Base-by-base conservation (phyloP, 2,797 vertebrate species). In the Mycteria americana region DNA sequence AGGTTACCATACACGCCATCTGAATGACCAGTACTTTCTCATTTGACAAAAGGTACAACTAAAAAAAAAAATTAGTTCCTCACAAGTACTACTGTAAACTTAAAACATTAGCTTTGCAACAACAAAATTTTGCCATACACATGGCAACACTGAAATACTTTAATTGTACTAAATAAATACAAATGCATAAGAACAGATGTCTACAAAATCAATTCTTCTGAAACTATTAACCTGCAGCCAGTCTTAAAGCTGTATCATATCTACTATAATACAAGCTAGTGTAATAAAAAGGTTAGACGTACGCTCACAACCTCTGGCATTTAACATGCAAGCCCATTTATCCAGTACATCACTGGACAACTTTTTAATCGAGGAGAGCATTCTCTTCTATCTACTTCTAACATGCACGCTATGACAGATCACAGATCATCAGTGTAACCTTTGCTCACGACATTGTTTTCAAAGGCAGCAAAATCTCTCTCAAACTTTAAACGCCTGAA, bases 401-500 rank as follows among this genome's bases (percentile, higher is more conserved):
- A 50, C 64, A 51, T 6, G 45, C 64, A 59, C 5, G 8, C 69
- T 18, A 51, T 69, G 80, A 68, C 65, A 90, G 89, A 84, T 54
- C 50, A 35, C 64, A 57, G 77, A 57, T 35, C 75, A 64, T 43
- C 85, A 46, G 59, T 17, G 2, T 46, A 96, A 95, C 89, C 95
- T 97, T 93, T 78, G 80, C 93, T 88, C 92, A 37, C 12, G 10
- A 93, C 83, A 22, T 16, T 43, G 85, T 76, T 94, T 82, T 79
- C 86, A 72, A 81, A 95, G 81, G 76, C 95, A 91, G 62, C 21
- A 19, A 94, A 88, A 91, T 65, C 78, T 17, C 69, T 46, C 33
- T 64, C 67, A 56, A 95, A 95, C 80, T 96, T 96, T 67, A 85
- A 93, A 92, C 15, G 60, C 51, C 78, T 63, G n/a, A 88, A 78